Conservation (phyloP, 2,113 vertebrate genomes). For the Chelonoidis abingdonii region DNA sequence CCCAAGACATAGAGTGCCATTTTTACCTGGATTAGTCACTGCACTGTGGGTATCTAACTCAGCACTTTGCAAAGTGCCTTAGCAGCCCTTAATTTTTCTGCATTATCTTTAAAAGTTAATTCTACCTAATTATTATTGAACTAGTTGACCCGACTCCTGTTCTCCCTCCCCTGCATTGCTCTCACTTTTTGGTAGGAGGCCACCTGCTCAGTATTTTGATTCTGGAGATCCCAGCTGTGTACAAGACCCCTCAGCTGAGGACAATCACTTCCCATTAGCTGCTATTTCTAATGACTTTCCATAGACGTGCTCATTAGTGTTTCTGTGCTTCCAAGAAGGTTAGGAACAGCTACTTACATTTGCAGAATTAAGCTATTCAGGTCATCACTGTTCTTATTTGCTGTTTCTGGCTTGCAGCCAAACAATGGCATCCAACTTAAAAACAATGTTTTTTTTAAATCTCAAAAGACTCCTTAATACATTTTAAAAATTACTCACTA, state of each 20-base stretch:
- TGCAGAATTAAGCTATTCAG: neutral
- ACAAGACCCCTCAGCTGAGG: neutral
- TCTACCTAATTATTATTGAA: neutral
- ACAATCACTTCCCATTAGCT: neutral
- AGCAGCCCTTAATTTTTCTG: neutral
- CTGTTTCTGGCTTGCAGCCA: neutral
- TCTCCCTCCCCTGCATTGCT: neutral
- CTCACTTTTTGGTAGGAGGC: neutral
- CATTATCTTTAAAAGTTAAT: fast-evolving
- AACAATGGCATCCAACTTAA: neutral
- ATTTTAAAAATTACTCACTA: neutral
- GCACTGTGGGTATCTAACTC: neutral
- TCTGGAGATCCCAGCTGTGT: neutral
- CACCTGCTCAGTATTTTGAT: neutral
- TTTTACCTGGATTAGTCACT: neutral
- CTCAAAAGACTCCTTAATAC: neutral
- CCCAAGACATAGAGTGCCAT: neutral
- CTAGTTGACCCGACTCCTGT: neutral
- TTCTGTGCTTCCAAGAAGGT: neutral
- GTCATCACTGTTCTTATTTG: neutral
- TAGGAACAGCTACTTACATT: neutral
- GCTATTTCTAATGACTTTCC: neutral
- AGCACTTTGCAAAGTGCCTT: neutral
- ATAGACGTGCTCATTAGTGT: neutral
- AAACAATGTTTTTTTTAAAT: neutral